A percentile compares a stretch with the other conserved stretches of the same genome.
phyloP scores from a whole-genome alignment of 2,888 invertebrate genomes.

The Pimpla rufipes region DNA sequence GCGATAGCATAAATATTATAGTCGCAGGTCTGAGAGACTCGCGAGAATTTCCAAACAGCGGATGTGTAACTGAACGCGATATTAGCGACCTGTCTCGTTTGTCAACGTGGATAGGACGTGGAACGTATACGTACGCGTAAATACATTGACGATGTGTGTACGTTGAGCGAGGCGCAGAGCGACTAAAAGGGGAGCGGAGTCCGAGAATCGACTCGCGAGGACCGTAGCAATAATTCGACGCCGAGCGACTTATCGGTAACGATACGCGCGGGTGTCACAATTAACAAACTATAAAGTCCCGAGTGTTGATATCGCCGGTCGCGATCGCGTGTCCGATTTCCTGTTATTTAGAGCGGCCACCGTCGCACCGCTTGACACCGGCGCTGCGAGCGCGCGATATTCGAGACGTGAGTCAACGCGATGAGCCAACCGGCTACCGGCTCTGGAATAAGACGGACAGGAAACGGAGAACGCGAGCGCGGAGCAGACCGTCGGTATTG shows the following conservation, averaged over 20 bases:
- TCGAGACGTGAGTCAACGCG: conserved; percentile 52
- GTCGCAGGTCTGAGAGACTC: conserved; percentile 4
- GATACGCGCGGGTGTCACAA: conserved; percentile 70
- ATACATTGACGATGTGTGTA: too few species aligned
- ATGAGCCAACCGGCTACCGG: conserved; percentile 20
- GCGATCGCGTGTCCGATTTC: conserved; percentile 76
- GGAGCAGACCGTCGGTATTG: conserved; percentile 5
- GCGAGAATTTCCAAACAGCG: conserved; percentile 74
- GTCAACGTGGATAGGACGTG: not conserved
- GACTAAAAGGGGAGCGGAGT: not conserved
- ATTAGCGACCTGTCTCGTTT: conserved; percentile 76
- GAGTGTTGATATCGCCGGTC: conserved; percentile 38
- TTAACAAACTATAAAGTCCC: conserved; percentile 73
- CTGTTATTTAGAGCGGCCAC: conserved; percentile 71
- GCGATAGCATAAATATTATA: too few species aligned
- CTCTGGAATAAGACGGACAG: not conserved
- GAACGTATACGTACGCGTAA: not conserved
- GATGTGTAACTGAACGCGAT: conserved; percentile 79
- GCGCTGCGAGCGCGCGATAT: conserved; percentile 27
- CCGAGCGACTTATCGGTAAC: not conserved
- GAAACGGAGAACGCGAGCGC: conserved; percentile 3
- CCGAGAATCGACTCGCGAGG: conserved; percentile 22
- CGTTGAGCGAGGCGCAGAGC: too few species aligned
- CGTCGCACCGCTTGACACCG: conserved; percentile 58
- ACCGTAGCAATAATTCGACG: not conserved